Conservation (phyloP, 2,888 invertebrate genomes). For the Eulithis testata region DNA sequence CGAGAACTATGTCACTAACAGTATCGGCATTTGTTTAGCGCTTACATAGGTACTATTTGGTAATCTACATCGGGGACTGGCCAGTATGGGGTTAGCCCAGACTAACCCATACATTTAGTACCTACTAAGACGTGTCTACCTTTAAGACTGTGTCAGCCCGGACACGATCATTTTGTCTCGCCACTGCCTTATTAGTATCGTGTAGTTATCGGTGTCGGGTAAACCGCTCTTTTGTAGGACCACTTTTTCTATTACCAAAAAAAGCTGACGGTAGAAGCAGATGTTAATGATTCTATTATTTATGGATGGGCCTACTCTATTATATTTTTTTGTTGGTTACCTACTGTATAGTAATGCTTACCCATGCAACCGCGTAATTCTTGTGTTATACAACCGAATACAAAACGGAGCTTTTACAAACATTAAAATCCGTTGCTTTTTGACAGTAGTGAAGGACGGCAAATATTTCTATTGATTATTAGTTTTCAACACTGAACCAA, state of each 20-base stretch:
- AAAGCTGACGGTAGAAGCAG: conserved; percentile 78
- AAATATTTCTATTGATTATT: neutral
- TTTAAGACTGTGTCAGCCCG: too few relatives aligned
- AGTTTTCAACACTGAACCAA: too few relatives aligned
- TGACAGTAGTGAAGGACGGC: neutral
- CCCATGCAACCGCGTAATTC: conserved; percentile 45
- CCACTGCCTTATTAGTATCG: too few relatives aligned
- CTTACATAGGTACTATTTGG: too few relatives aligned
- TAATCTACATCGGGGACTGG: too few relatives aligned
- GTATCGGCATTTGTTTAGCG: too few relatives aligned
- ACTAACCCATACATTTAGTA: too few relatives aligned
- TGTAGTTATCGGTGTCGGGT: too few relatives aligned
- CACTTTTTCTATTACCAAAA: conserved; percentile 50
- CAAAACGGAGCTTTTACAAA: conserved; percentile 22
- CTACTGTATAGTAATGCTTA: conserved; percentile 43
- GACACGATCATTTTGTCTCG: too few relatives aligned
- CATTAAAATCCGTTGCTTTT: conserved; percentile 7
- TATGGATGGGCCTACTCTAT: conserved; percentile 71
- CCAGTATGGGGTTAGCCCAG: too few relatives aligned
- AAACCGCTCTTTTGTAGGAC: conserved; percentile 22
- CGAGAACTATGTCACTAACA: too few relatives aligned
- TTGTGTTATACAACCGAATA: conserved; percentile 29
- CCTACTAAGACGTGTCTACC: too few relatives aligned
- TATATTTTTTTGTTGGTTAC: conserved; percentile 52
- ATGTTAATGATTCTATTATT: conserved; percentile 84